Percentiles rank a stretch among this genome's conserved stretches.
Evolutionary conservation across 2,797 vertebrate species (phyloP).

Genomic region (Squalus acanthias): DNA sequence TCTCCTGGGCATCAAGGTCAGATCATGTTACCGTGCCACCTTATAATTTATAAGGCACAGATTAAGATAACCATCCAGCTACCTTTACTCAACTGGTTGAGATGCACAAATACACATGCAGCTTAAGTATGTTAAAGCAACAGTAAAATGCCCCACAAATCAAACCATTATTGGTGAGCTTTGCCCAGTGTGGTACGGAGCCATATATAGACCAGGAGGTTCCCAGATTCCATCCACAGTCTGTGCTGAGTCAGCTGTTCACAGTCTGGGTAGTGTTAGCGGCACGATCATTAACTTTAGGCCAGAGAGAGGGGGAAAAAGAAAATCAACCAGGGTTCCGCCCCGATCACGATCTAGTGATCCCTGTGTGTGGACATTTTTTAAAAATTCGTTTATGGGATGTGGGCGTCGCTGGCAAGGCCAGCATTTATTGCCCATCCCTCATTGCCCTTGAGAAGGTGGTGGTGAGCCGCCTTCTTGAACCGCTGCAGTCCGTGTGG

Average conservation of each 20-base stretch:
- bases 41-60: neutral
- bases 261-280: neutral
- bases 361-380: neutral
- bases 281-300: neutral
- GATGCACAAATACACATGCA: neutral
- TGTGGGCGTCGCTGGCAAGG: too few species aligned
- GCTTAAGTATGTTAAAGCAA: neutral
- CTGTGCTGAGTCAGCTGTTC: conserved; percentile 12
- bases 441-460: too few species aligned
- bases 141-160: neutral
- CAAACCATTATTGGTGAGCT: neutral
- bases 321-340: too few species aligned
- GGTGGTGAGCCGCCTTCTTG: too few species aligned
- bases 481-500: too few species aligned
- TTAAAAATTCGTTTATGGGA: too few species aligned
- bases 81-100: neutral
- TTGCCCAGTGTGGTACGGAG: neutral
- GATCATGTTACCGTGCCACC: neutral
- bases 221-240: neutral
- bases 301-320: neutral
- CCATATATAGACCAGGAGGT: neutral
- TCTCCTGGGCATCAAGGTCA: neutral
- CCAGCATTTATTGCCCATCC: too few species aligned
- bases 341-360: neutral
- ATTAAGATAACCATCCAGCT: conserved; percentile 8